Evolutionary conservation across 37 sponge, comb jelly and placozoan genomes (phyloP), one percentile per base, ranked within the genome.

Genomic region (Cladorhizidae sp.): DNA sequence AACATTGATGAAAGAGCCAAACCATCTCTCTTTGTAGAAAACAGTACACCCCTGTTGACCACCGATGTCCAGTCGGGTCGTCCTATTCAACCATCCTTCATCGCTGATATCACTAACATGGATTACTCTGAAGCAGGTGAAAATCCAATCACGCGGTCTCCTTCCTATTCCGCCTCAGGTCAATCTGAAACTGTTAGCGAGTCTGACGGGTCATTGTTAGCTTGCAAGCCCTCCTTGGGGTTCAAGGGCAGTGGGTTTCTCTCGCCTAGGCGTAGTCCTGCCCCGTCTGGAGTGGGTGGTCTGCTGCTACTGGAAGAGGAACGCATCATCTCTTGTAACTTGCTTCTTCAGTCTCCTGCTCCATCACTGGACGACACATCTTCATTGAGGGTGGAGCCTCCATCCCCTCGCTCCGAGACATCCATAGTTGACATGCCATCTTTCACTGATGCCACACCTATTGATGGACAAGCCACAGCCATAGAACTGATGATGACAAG

Each of bases 381-480:
- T 28, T 65, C 67, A 28, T 35, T 65, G 67, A 2, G 31, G 67
- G 67, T 65, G 12, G 67, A 65, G 32, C 67, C 67, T 35, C 67
- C 67, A 15, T 65, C 67, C 32, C 67, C 67, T 65, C 67, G 36
- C 12, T 65, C 67, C 32, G 62, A 61, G 22, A 26, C 62, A 6
- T 61, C 62, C 62, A 31, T 7, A 2, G 3, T 65, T 28, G 67
- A 65, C 35, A 65, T 65, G 67, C 32, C 36, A 17, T 65, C 67
- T 32, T 65, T 65, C 32, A 32, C 67, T 31, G 67, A 65, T 28
- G 67, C 7, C 35, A 65, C 67, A 35, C 67, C 67, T 36, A 31
- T 65, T 28, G 67, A 65, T 32, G 67, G 67, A 2, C 67, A 65
- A 33, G 67, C 67, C 67, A 65, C 31, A 32, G 35, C 67, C 35